phyloP scores from a whole-genome alignment of 2,797 vertebrate species.

The Anniella stebbinsi region DNA sequence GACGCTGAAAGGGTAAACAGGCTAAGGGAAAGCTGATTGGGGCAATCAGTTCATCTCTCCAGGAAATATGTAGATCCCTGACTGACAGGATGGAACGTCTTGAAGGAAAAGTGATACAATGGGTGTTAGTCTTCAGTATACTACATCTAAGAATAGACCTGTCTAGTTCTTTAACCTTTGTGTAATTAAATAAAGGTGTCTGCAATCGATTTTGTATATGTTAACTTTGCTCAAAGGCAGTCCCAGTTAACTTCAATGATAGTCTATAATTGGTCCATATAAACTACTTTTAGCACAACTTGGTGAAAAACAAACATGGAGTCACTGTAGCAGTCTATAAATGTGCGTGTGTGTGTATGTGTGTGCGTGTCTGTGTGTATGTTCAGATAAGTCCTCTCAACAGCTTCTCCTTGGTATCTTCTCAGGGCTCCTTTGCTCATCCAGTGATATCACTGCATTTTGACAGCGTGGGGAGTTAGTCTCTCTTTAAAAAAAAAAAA shows the following conservation, averaged over 20 bases:
- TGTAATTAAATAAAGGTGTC: not conserved
- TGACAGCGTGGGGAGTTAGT: too few relatives aligned
- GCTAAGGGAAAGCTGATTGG: not conserved
- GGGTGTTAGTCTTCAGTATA: not conserved
- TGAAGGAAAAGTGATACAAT: conserved; percentile 11
- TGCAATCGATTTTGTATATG: not conserved
- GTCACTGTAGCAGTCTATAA: not conserved
- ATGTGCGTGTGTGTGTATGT: too few relatives aligned
- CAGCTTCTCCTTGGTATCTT: too few relatives aligned
- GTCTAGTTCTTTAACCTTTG: not conserved
- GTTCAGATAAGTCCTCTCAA: too few relatives aligned
- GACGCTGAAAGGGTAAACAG: not conserved
- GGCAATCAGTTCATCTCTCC: not conserved
- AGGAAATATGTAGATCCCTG: not conserved
- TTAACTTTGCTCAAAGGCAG: conserved; percentile 3
- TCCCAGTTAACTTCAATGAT: conserved; percentile 2
- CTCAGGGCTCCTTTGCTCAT: too few relatives aligned
- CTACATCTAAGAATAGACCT: not conserved
- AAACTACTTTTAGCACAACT: not conserved
- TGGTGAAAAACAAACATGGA: not conserved
- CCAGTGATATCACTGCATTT: too few relatives aligned
- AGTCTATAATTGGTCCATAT: not conserved
- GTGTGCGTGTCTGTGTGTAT: too few relatives aligned
- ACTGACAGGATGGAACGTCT: not conserved
- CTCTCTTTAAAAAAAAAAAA: too few relatives aligned